Evolutionary conservation across 2,113 vertebrate genomes (phyloP), one percentile per base, ranked within the genome.

Genomic region (Callionymus lyra): DNA sequence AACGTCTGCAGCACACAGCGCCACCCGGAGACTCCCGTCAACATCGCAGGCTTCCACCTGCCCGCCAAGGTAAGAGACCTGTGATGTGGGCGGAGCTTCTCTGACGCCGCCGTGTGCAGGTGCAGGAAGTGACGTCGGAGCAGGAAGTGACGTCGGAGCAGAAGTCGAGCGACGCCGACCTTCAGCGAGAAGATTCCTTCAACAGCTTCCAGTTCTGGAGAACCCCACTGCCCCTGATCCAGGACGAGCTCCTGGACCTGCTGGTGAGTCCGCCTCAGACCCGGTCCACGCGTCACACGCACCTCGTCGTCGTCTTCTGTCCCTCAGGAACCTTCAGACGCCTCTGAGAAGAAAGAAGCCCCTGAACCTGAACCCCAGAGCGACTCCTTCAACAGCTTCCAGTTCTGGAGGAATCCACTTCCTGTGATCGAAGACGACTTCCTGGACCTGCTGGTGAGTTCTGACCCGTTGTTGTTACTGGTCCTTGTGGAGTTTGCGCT

Each of bases 21-120:
- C 46, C 94, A 97, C 62, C 94, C 94, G 0, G 93, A 96, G 79
- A 85, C 91, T 0, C 90, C 90, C 0, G 61, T 86, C 2, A 82
- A 89, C 6, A 44, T 98, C 1, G 85, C 88, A 2, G 93, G 94
- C 4, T 97, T 98, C 69, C 90, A 97, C 58, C 77, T 97, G 14
- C 91, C 93, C 19, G 56, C 78, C 34, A 88, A 93, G 88, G 93
- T 95, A 74, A 16, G 12, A 9, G 5, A 1, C 4, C 5, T n/a
- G 9, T 17, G n/a, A 2, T 12, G 6, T 11, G 6, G 14, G 2
- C 4, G 12, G 0, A 15, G 13, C 12, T 42, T 14, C n/a, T 15
- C 14, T 2, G 2, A 12, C 16, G 9, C 12, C 11, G 10, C 16
- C 18, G 38, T 40, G 38, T 19, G 9, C 8, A 31, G n/a, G 9